These are phyloP conservation scores for Forficula auricularia DNA, from an alignment of 1,140 invertebrate species.

Conservation along the genomic window DNA sequence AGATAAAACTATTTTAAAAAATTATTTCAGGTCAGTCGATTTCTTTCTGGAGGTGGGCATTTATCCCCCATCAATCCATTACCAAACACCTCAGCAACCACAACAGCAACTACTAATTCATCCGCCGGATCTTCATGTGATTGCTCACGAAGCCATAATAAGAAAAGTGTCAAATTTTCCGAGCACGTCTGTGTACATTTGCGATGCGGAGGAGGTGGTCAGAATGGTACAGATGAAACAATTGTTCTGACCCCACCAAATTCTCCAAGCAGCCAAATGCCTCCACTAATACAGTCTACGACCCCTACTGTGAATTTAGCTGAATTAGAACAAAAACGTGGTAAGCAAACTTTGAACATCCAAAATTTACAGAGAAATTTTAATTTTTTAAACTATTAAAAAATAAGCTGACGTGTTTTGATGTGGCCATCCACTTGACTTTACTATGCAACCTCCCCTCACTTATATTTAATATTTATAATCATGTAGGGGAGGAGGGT, in stretches of 20 bases:
- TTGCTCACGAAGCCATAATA: not conserved
- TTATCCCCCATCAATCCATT: no score
- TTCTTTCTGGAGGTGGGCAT: no score
- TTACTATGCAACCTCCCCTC: no score
- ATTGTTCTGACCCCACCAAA: constrained; percentile 38
- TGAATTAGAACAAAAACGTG: constrained; percentile 3
- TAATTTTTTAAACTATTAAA: no score
- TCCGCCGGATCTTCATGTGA: constrained; percentile 27
- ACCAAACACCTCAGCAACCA: constrained; percentile 36
- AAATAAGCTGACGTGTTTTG: no score
- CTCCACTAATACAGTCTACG: no score
- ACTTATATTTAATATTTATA: no score
- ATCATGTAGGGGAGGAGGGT: no score
- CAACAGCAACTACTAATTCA: constrained; percentile 42
- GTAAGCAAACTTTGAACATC: constrained; percentile 1
- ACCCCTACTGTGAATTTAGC: not conserved
- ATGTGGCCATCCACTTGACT: no score
- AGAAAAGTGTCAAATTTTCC: constrained; percentile 51
- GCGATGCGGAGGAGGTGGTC: constrained; percentile 1
- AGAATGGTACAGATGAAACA: not conserved
- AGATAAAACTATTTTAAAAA: no score
- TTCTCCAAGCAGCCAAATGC: constrained; percentile 34
- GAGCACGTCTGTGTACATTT: constrained; percentile 24
- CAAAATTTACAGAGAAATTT: constrained; percentile 8
- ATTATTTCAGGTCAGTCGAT: no score